phyloP scores from a whole-genome alignment of 1,140 invertebrate genomes.

The Sminthurinus signatus region DNA sequence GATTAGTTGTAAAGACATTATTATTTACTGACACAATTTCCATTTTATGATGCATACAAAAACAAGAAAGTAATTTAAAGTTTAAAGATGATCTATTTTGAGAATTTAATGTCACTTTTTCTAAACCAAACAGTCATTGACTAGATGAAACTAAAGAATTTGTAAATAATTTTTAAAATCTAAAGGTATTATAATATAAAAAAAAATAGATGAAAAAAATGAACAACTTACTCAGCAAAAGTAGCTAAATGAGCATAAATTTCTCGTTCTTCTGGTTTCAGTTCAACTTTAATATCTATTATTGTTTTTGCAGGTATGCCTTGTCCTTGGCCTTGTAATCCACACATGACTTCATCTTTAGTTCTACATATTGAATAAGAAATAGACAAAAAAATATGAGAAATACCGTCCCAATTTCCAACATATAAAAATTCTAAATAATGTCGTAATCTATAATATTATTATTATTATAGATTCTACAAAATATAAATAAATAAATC shows the following conservation, averaged over 20 bases:
- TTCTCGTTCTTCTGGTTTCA: slow-evolving; percentile 64
- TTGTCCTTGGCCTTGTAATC: slow-evolving; percentile 16
- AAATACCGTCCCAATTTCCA: not conserved
- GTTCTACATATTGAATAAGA: too few relatives aligned
- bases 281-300: slow-evolving; percentile 50
- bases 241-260: slow-evolving; percentile 56
- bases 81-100: too few relatives aligned
- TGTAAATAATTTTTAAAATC: not conserved
- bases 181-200: too few relatives aligned
- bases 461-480: slow-evolving; percentile 62
- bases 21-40: too few relatives aligned
- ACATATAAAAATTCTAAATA: slow-evolving; percentile 41
- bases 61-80: too few relatives aligned
- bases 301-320: slow-evolving; percentile 42
- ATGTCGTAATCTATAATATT: slow-evolving; percentile 56
- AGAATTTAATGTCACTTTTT: too few relatives aligned
- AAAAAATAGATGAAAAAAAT: not conserved
- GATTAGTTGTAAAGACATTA: too few relatives aligned
- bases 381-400: too few relatives aligned
- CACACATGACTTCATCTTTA: slow-evolving; percentile 14
- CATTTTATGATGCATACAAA: too few relatives aligned
- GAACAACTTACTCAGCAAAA: slow-evolving; percentile 45
- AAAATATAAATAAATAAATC: slow-evolving; percentile 50
- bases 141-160: not conserved
- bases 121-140: too few relatives aligned